Evolutionary conservation across 1,140 invertebrate species (phyloP).

Genomic region (Drepana arcuata): DNA sequence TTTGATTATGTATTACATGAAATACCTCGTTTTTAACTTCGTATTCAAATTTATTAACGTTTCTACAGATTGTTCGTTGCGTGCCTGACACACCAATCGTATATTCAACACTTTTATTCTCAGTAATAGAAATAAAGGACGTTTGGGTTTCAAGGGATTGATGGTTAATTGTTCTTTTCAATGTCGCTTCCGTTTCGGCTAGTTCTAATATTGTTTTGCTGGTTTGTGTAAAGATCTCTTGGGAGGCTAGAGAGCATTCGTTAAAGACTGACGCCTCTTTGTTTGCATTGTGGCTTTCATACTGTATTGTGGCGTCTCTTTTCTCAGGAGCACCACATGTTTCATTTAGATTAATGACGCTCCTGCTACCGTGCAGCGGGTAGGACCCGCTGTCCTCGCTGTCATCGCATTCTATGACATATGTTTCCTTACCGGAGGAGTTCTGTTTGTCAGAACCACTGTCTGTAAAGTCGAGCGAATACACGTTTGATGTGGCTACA

Average conservation of each 20-base stretch:
- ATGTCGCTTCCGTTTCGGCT: slow-evolving; percentile 24
- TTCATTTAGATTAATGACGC: slow-evolving; percentile 20
- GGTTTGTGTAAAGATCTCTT: slow-evolving; percentile 57
- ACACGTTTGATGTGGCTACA: slow-evolving; percentile 42
- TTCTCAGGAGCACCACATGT: slow-evolving; percentile 4
- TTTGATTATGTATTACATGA: slow-evolving; percentile 5
- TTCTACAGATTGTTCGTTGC: too few species aligned
- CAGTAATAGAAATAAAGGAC: slow-evolving; percentile 40
- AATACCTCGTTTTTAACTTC: too few species aligned
- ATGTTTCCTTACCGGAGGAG: slow-evolving; percentile 54
- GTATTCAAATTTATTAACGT: too few species aligned
- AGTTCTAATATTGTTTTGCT: slow-evolving; percentile 61
- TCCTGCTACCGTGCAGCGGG: slow-evolving; percentile 15
- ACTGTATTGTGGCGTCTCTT: slow-evolving; percentile 8
- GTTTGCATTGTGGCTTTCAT: slow-evolving; percentile 11
- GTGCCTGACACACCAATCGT: slow-evolving; percentile 18
- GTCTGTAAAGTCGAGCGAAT: slow-evolving; percentile 55
- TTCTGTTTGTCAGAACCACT: slow-evolving; percentile 44
- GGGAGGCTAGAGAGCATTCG: slow-evolving; percentile 20
- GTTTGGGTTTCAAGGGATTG: slow-evolving; percentile 52
- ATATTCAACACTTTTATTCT: slow-evolving; percentile 40
- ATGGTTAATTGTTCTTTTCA: slow-evolving; percentile 9
- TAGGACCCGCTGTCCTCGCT: slow-evolving; percentile 43
- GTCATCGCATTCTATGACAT: slow-evolving; percentile 44
- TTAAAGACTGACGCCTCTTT: slow-evolving; percentile 16